Evolutionary conservation across 2,888 invertebrate species (phyloP), one percentile per base, ranked within the genome.

Genomic region (Idaea biselata): DNA sequence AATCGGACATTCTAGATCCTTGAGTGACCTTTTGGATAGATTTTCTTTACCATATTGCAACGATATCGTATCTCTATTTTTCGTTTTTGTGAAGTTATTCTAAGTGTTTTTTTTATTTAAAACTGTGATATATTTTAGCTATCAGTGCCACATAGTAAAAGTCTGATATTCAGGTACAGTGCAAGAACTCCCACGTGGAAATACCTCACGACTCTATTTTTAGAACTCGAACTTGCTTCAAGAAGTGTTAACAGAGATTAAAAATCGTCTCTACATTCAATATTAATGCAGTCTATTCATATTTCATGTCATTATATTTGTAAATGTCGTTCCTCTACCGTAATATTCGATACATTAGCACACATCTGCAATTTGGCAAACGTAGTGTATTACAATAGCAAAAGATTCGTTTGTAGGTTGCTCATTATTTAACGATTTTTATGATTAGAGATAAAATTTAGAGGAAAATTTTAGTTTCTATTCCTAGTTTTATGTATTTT

Each of bases 101-200:
- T 72, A 68, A 70, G 73, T 75, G 77, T 79, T 76, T 69, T 76
- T 70, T 80, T 79, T 25, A 25, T 84, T 74, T 62, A 66, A 70
- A 78, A 76, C 84, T 87, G 88, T 89, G 88, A 87, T 88, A 89
- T 85, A 84, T 80, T 83, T 81, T 82, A 82, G 78, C 74, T 79
- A 80, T 79, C 81, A 81, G 87, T 86, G 87, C 87, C 82, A 84
- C 83, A 81, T 79, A 75, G 71, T 73, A 77, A 67, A 80, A 86
- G 80, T 82, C 80, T 79, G 82, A 81, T 84, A 80, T 78, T 84
- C 86, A 89, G 89, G 88, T 91, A 88, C 80, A 74, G 82, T 85
- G 80, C 81, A 80, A 88, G 81, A 88, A 89, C 90, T 90, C 91
- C 91, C 91, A 91, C 91, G 91, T 91, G 91, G 90, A 89, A 89